Conservation (phyloP, 2,113 vertebrate species). For the Halichoeres trimaculatus region DNA sequence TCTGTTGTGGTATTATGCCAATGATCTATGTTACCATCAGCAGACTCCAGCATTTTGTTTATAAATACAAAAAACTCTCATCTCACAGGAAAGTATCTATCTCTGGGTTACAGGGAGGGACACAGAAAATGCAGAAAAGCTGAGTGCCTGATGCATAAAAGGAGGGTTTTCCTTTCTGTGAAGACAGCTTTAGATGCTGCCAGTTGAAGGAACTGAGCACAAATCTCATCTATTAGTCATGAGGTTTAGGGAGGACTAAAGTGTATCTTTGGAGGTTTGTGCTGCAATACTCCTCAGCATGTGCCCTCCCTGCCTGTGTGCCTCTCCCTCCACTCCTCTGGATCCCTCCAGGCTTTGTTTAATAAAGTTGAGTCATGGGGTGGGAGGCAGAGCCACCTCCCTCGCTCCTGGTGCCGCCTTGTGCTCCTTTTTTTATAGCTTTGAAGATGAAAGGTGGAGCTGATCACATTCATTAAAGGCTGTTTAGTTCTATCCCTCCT, state of each 20-base stretch:
- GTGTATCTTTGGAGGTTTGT: constrained; percentile 55
- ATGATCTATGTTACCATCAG: background rate
- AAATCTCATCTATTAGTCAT: constrained; percentile 74
- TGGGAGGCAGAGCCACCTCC: constrained; percentile 44
- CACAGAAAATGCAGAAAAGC: background rate
- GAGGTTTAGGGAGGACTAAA: constrained; percentile 51
- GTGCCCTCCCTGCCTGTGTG: constrained; percentile 8
- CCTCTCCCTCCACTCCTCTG: constrained; percentile 30
- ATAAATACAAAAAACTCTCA: background rate
- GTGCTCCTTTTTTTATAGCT: constrained; percentile 20
- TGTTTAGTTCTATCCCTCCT: constrained; percentile 36
- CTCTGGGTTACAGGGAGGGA: constrained; percentile 5
- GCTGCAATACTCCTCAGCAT: constrained; percentile 25
- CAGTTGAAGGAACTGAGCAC: constrained; percentile 30
- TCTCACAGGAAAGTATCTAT: background rate
- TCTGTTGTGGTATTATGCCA: background rate
- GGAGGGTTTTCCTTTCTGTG: background rate
- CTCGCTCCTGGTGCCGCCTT: constrained; percentile 31
- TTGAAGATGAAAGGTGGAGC: constrained; percentile 72
- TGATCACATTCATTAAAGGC: constrained; percentile 50
- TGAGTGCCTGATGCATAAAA: constrained; percentile 25
- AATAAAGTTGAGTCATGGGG: constrained; percentile 66
- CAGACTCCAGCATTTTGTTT: background rate
- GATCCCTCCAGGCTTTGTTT: constrained; percentile 43
- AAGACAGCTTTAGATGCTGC: constrained; percentile 26